Evolutionary conservation across 2,113 vertebrate genomes (phyloP), one percentile per base, ranked within the genome.

Genomic region (Alectura lathami): DNA sequence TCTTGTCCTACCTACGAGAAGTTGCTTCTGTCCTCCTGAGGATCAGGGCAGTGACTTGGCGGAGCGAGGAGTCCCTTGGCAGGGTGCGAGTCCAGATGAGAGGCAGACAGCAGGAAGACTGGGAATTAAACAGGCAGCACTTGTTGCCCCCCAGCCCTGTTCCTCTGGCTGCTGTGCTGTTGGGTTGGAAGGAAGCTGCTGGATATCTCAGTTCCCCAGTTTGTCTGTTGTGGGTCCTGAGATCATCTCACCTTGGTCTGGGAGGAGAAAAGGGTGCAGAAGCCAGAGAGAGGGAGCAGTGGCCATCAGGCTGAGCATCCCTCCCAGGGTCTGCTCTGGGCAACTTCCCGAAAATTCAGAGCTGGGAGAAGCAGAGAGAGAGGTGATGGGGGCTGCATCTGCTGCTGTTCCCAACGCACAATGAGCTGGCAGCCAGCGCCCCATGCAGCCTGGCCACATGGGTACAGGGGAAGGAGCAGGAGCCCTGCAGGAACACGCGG

Each of bases 21-120:
- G 87, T 34, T 24, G 84, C 83, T 56, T 91, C 85, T 95, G 11
- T 94, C 90, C 95, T 96, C 50, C 83, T 16, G 27, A 90, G 84
- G 88, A 45, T 0, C 3, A 29, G 54, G 22, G 32, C 53, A 38
- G 75, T 15, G 68, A 38, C 54, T 66, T 4, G 17, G 50, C 73
- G 68, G 51, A 8, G 68, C 0, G 32, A 59, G 72, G 36, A 34
- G 74, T 72, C 27, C 5, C 83, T 70, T 13, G 15, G 77, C 91
- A 66, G 91, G 50, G 21, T 43, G 42, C 1, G 12, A 68, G 86
- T 47, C 56, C 66, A 64, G 42, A 50, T 38, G 72, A 74, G 80
- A 79, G 60, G 83, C 51, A 59, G 9, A 13, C 6, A 8, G 11
- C 51, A 70, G 42, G 21, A 27, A 30, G 42, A 67, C 50, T 1